Evolutionary conservation across 1,140 invertebrate genomes (phyloP), one percentile per base, ranked within the genome.

Genomic region (Aplysia californica): DNA sequence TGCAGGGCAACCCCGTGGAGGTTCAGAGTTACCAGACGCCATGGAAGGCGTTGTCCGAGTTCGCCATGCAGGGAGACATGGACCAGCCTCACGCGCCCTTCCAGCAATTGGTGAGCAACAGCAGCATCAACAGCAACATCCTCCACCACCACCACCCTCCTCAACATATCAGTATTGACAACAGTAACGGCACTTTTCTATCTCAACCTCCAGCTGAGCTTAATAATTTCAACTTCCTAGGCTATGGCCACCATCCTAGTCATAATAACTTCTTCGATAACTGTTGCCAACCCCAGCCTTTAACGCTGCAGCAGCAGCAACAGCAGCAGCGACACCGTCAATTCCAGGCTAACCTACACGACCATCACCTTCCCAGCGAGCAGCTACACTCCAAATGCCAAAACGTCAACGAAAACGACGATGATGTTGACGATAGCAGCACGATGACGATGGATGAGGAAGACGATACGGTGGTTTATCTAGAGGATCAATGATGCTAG

Each of bases 31-130:
- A 98, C 92, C 97, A 98, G 90, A 96, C 97, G 55, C 97, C 88
- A 50, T 98, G 97, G 97, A 98, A 98, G 91, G 95, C 96, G 56
- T 93, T 98, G 23, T 95, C 94, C 38, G 97, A 98, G 87, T 98
- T 98, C 91, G 97, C 96, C 69, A 93, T 97, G 79, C 96, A 98
- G 88, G 95, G 96, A 1, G 96, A 98, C 90, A 92, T 98, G 15
- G 97, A 98, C 78, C 83, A 95, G 74, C 82, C 95, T 74, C 82
- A 95, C 77, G 96, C 96, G 6, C 96, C 97, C 76, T 98, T 98
- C 91, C 97, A 98, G 88, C 97, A 98, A 88, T 92, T 98, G 79
- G 95, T 98, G 81, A 98, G 95, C 89, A 77, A 77, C 61, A 18
- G 38, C 15, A 75, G 55, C 61, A 75, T 50, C 38, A 31, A 5